Conservation (phyloP, 2,113 vertebrate genomes). For the Sorex araneus region DNA sequence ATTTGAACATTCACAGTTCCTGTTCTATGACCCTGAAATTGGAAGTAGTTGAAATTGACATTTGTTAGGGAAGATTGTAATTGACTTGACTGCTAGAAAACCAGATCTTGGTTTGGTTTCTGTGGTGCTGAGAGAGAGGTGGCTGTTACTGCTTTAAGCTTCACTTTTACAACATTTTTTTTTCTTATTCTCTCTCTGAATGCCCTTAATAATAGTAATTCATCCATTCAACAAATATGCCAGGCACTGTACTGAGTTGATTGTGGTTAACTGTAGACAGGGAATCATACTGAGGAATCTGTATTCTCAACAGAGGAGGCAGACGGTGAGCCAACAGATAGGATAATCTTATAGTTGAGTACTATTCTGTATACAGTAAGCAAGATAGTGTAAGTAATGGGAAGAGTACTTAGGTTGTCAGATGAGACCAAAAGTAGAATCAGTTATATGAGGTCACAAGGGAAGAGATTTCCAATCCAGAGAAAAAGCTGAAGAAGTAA, state of each 20-base stretch:
- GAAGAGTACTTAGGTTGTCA: slow-evolving; percentile 11
- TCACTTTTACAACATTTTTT: background rate
- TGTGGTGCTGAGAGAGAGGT: slow-evolving; percentile 14
- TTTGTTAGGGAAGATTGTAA: background rate
- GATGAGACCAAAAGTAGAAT: background rate
- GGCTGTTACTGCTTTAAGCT: slow-evolving; percentile 14
- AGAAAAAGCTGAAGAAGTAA: background rate
- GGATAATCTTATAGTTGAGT: background rate
- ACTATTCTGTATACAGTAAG: background rate
- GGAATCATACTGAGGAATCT: background rate
- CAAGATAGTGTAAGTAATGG: background rate
- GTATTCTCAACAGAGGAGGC: background rate
- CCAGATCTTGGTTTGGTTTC: slow-evolving; percentile 43
- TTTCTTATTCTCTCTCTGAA: background rate
- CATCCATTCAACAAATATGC: background rate
- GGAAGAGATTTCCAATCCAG: background rate
- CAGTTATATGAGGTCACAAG: background rate
- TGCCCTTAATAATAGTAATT: slow-evolving; percentile 36
- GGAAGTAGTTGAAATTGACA: slow-evolving; percentile 54
- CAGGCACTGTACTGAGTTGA: slow-evolving; percentile 9
- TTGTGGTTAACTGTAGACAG: background rate
- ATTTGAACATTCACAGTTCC: background rate
- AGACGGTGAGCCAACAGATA: background rate
- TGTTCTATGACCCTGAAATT: slow-evolving; percentile 28
- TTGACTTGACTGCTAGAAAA: slow-evolving; percentile 33